phyloP scores from a whole-genome alignment of 2,113 vertebrate species.

The Lophochroa leadbeateri region DNA sequence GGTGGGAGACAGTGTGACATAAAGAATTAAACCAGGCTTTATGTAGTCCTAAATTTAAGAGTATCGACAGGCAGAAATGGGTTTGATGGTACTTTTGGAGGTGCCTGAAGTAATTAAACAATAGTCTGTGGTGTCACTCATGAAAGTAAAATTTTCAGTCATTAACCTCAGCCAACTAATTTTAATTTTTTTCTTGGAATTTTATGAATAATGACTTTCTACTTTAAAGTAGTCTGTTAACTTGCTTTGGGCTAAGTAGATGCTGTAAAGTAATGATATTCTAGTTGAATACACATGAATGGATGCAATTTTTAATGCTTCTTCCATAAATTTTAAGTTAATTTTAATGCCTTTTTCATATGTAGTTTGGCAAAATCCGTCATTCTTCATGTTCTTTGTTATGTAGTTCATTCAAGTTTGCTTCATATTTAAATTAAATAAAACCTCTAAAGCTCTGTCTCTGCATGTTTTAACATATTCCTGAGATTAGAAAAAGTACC shows the following conservation, averaged over 20 bases:
- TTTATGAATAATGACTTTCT: background rate
- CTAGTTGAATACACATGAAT: background rate
- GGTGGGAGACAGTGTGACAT: background rate
- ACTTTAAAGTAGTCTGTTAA: background rate
- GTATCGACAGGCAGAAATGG: background rate
- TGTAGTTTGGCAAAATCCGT: background rate
- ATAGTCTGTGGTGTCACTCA: background rate
- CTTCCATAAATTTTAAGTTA: background rate
- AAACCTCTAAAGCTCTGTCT: background rate
- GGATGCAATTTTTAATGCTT: background rate
- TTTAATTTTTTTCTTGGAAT: background rate
- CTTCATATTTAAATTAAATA: background rate
- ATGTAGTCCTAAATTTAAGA: background rate
- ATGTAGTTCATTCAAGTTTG: background rate
- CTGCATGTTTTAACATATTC: background rate
- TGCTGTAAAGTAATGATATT: background rate
- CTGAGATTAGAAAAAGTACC: background rate
- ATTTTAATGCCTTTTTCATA: background rate
- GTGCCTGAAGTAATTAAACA: background rate
- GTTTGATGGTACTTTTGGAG: background rate
- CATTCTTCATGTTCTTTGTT: background rate
- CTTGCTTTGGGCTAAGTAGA: background rate
- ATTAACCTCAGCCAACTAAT: background rate
- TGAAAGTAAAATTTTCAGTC: background rate
- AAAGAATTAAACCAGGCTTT: background rate